Conservation (phyloP, 2,797 vertebrate species). For the Buphagus erythrorhynchus region DNA sequence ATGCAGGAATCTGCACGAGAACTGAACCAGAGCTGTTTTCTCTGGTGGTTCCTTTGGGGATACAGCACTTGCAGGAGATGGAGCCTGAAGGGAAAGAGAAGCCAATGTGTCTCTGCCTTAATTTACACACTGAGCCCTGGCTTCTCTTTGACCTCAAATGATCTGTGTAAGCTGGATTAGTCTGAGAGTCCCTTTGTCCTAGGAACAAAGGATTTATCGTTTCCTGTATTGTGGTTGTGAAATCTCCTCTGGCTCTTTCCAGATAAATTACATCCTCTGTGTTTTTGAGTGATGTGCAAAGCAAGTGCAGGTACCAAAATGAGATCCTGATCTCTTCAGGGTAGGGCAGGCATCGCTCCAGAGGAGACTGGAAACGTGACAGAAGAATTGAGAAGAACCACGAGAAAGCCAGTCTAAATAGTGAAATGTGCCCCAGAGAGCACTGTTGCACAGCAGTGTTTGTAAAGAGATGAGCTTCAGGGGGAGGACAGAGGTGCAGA, state of each 20-base stretch:
- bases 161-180: not conserved
- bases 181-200: not conserved
- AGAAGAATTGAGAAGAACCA: not conserved
- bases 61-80: not conserved
- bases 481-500: not conserved
- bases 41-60: not conserved
- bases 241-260: not conserved
- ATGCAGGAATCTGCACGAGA: not conserved
- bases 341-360: not conserved
- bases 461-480: not conserved
- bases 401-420: not conserved
- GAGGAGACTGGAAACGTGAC: not conserved
- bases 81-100: not conserved
- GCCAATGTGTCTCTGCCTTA: not conserved
- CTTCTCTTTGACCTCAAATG: not conserved
- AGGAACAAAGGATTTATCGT: not conserved
- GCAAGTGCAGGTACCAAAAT: not conserved
- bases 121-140: not conserved
- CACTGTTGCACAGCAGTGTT: not conserved
- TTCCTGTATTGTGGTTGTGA: not conserved
- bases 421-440: not conserved
- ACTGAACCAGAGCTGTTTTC: not conserved
- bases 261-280: accelerated
- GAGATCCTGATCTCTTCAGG: not conserved
- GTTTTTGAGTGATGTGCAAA: not conserved